These are phyloP conservation scores for Brachirus orientalis DNA, from an alignment of 2,113 vertebrate genomes.

Conservation along the genomic window DNA sequence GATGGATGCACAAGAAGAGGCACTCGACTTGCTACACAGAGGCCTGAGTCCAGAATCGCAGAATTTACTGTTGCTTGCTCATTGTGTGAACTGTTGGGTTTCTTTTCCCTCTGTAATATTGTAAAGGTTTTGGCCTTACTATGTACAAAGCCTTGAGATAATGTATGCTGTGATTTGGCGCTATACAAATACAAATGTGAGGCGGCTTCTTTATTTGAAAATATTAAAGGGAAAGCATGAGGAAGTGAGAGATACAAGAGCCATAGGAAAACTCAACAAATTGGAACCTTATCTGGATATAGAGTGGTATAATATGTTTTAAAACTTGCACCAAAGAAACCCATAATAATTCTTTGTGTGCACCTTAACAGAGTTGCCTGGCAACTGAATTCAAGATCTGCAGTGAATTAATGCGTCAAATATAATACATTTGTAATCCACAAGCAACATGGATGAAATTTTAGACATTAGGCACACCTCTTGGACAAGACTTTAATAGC, in stretches of 20 bases:
- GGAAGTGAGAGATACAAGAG: conserved; percentile 19
- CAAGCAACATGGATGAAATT: conserved; percentile 71
- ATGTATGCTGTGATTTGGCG: too few relatives aligned
- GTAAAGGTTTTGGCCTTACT: too few relatives aligned
- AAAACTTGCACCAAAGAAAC: conserved; percentile 69
- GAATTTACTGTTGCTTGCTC: conserved; percentile 40
- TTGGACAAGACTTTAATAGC: conserved; percentile 62
- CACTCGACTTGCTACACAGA: conserved; percentile 59
- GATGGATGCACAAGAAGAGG: conserved; percentile 70
- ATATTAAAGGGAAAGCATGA: conserved; percentile 30
- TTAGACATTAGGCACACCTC: conserved; percentile 63
- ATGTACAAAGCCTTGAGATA: too few relatives aligned
- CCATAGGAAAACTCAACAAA: conserved; percentile 42
- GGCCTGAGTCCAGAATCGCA: conserved; percentile 22
- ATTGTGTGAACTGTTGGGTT: too few relatives aligned
- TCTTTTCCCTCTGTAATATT: too few relatives aligned
- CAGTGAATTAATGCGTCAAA: conserved; percentile 76
- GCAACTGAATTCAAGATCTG: conserved; percentile 71
- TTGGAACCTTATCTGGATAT: conserved; percentile 38
- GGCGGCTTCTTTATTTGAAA: conserved; percentile 47
- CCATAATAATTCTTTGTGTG: conserved; percentile 75
- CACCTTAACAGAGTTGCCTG: conserved; percentile 74
- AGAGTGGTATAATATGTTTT: conserved; percentile 48
- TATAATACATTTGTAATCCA: conserved; percentile 76
- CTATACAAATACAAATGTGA: too few relatives aligned